Conservation (phyloP, 1,140 invertebrate species). For the Belonocnema kinseyi region DNA sequence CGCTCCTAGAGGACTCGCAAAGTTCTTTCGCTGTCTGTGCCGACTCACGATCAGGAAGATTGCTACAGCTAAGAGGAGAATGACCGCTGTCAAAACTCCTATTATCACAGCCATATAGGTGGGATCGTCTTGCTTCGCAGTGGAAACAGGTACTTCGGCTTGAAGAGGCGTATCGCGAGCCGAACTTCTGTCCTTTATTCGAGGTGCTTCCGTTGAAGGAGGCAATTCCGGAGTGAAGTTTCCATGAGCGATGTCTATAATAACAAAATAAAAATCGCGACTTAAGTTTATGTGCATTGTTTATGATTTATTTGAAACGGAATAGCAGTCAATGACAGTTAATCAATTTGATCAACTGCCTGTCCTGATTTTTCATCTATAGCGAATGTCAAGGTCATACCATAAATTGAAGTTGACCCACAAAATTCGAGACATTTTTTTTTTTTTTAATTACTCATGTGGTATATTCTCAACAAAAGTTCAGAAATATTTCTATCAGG, state of each 20-base stretch:
- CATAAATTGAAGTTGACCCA: too few relatives aligned
- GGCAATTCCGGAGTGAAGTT: slow-evolving; percentile 74
- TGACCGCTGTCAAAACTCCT: slow-evolving; percentile 80
- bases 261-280: slow-evolving; percentile 13
- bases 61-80: slow-evolving; percentile 77
- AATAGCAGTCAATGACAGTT: too few relatives aligned
- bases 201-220: slow-evolving; percentile 70
- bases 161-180: slow-evolving; percentile 67
- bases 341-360: too few relatives aligned
- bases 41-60: slow-evolving; percentile 79
- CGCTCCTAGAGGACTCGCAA: slow-evolving; percentile 73
- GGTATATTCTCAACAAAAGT: too few relatives aligned
- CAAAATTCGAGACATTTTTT: too few relatives aligned
- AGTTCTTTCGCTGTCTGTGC: slow-evolving; percentile 78
- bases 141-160: slow-evolving; percentile 70
- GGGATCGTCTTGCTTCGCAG: slow-evolving; percentile 75
- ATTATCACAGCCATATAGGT: slow-evolving; percentile 82
- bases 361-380: too few relatives aligned
- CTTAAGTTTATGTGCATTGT: too few relatives aligned
- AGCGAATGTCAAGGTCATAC: too few relatives aligned
- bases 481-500: too few relatives aligned
- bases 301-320: too few relatives aligned
- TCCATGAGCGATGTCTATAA: slow-evolving; percentile 74
- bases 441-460: too few relatives aligned
- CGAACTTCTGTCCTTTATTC: slow-evolving; percentile 72